Percentiles rank a stretch among this genome's conserved stretches.
These are phyloP conservation scores for Cetoscarus ocellatus DNA, from an alignment of 2,797 vertebrate genomes.

Conservation along the genomic window DNA sequence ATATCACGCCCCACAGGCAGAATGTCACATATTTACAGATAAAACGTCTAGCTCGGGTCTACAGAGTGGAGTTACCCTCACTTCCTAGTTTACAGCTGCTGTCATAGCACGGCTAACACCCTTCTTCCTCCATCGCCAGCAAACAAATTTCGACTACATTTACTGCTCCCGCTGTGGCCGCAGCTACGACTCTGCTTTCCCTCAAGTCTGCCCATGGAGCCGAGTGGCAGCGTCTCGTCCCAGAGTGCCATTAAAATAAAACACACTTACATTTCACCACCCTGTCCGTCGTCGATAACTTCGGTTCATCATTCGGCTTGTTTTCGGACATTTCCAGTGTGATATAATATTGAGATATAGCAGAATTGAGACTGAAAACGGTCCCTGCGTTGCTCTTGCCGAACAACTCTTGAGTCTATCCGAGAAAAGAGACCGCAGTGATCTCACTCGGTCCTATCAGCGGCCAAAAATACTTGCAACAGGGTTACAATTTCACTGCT, in stretches of 20 bases:
- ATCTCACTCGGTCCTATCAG: conserved; percentile 81
- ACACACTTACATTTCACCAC: conserved; percentile 94
- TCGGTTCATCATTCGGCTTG: conserved; percentile 95
- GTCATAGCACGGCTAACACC: conserved; percentile 85
- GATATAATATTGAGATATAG: conserved; percentile 72
- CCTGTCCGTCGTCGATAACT: conserved; percentile 98
- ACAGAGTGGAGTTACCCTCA: conserved; percentile 77
- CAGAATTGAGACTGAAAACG: conserved; percentile 72
- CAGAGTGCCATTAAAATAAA: neutral
- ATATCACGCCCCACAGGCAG: conserved; percentile 15
- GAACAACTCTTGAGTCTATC: conserved; percentile 79
- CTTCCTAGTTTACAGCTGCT: conserved; percentile 89
- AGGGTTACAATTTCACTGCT: conserved; percentile 82
- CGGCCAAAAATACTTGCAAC: conserved; percentile 86
- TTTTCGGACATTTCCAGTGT: conserved; percentile 98
- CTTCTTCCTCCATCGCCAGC: conserved; percentile 73
- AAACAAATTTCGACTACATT: conserved; percentile 58
- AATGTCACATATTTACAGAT: conserved; percentile 33
- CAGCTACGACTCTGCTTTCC: conserved; percentile 39
- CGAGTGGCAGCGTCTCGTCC: conserved; percentile 32
- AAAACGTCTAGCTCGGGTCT: conserved; percentile 27
- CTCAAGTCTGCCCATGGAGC: conserved; percentile 20
- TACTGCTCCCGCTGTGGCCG: conserved; percentile 8
- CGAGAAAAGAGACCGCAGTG: conserved; percentile 78
- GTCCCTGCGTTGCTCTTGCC: conserved; percentile 75